Base-by-base conservation (phyloP, 2,888 invertebrate species). In the Dolomedes plantarius region DNA sequence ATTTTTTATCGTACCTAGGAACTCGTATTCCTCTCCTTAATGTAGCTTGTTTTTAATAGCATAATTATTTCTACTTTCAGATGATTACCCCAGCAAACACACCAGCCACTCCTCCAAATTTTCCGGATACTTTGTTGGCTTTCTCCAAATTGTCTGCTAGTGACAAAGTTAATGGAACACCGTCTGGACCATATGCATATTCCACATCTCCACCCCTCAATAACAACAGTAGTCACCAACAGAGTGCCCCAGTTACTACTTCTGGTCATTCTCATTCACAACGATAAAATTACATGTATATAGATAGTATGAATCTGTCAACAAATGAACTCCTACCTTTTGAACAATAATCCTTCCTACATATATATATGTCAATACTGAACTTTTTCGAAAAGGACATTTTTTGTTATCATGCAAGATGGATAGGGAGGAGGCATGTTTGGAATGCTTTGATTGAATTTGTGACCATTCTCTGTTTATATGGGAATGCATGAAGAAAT, bases 61-160 rank as follows among this genome's bases (percentile, higher is more conserved):
- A n/a, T n/a, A n/a, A n/a, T n/a, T n/a, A n/a, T n/a, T n/a, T 64
- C 65, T 36, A 69, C 19, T 74, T 67, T 67, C 93, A 96, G 95
- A 92, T 95, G 92, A 96, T 96, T 93, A 96, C 97, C 73, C 97
- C 97, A 27, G 96, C 97, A 90, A 97, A 97, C 92, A 97, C 97
- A 82, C 97, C 97, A 75, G 97, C 97, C 73, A 97, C 97, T 69
- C 97, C 97, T 68, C 97, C 97, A 39, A 97, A 97, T 92, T 97
- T 97, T 91, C 97, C 97, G 2, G 97, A 97, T 91, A 95, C 97
- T 31, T 92, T 97, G 88, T 93, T 96, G 88, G 96, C 97, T 76
- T 96, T 97, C 91, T 96, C 96, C 13, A 95, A 96, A 91, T 93
- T 97, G 93, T 96, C 96, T 29, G 95, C 96, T 76, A 94, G 93